These are phyloP conservation scores for Brachyhypopomus gauderio DNA, from an alignment of 2,113 vertebrate species.

Conservation along the genomic window DNA sequence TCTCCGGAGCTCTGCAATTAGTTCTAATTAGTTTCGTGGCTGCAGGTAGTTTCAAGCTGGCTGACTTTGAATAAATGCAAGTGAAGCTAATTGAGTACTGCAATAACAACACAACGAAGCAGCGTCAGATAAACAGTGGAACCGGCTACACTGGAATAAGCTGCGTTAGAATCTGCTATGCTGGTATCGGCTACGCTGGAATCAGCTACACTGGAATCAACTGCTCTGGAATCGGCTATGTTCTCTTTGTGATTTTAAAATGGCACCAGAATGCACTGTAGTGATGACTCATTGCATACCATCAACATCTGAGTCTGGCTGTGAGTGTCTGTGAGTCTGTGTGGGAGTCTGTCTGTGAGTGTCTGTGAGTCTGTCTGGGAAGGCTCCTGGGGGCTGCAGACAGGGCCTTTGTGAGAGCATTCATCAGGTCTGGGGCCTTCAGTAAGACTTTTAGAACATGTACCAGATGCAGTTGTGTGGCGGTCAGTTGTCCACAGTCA, in stretches of 20 bases:
- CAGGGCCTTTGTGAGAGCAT: not conserved
- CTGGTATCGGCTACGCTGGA: no score
- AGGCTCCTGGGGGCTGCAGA: conserved; percentile 14
- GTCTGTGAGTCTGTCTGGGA: not conserved
- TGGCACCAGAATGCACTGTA: not conserved
- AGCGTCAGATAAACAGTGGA: no score
- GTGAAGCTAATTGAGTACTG: not conserved
- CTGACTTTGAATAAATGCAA: not conserved
- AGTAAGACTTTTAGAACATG: no score
- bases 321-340: not conserved
- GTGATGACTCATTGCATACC: not conserved
- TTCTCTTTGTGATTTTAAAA: no score
- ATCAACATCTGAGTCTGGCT: not conserved
- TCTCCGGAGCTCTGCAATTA: not conserved
- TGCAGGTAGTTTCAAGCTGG: not conserved
- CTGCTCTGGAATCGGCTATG: no score
- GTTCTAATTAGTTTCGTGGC: conserved; percentile 1
- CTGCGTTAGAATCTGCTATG: no score
- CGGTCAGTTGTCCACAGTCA: conserved; percentile 13
- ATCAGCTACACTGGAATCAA: no score
- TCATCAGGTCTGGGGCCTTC: conserved; percentile 30
- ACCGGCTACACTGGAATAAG: no score
- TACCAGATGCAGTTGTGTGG: conserved; percentile 9
- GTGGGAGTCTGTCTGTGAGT: not conserved
- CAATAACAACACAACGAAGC: no score